Evolutionary conservation across 2,888 invertebrate genomes (phyloP).

Genomic region (Drymonia ruficornis): DNA sequence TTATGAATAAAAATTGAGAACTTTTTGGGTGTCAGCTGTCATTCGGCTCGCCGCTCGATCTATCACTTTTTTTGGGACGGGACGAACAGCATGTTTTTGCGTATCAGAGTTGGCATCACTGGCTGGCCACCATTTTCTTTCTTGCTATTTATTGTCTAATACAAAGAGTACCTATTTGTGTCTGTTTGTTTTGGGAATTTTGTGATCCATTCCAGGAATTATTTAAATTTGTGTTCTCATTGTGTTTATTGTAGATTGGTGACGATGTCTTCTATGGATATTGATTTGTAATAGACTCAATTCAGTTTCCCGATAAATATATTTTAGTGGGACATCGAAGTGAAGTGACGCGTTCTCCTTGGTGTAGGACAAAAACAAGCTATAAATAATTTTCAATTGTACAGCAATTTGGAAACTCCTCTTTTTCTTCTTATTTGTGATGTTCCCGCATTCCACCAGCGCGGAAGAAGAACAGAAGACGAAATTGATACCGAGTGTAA

Average conservation of each 20-base stretch:
- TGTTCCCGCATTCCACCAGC: slow-evolving; percentile 87
- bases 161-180: not conserved
- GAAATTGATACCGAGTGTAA: slow-evolving; percentile 85
- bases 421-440: slow-evolving; percentile 84
- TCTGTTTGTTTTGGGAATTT: not conserved
- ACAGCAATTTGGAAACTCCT: slow-evolving; percentile 66
- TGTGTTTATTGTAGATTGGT: slow-evolving; percentile 36
- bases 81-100: too few species aligned
- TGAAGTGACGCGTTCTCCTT: slow-evolving; percentile 78
- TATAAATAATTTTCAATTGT: slow-evolving; percentile 69
- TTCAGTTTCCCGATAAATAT: slow-evolving; percentile 42
- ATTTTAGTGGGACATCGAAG: slow-evolving; percentile 67
- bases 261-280: slow-evolving; percentile 82
- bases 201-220: not conserved
- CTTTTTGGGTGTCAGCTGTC: too few species aligned
- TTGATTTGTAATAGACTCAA: slow-evolving; percentile 63
- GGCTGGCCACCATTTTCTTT: not conserved
- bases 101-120: too few species aligned
- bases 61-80: too few species aligned
- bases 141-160: not conserved
- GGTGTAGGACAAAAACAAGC: slow-evolving; percentile 65
- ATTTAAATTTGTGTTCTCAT: not conserved
- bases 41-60: too few species aligned
- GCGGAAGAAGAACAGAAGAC: slow-evolving; percentile 85
- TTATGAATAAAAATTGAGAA: too few species aligned